phyloP scores from a whole-genome alignment of 2,113 vertebrate species.

The Meleagris gallopavo region DNA sequence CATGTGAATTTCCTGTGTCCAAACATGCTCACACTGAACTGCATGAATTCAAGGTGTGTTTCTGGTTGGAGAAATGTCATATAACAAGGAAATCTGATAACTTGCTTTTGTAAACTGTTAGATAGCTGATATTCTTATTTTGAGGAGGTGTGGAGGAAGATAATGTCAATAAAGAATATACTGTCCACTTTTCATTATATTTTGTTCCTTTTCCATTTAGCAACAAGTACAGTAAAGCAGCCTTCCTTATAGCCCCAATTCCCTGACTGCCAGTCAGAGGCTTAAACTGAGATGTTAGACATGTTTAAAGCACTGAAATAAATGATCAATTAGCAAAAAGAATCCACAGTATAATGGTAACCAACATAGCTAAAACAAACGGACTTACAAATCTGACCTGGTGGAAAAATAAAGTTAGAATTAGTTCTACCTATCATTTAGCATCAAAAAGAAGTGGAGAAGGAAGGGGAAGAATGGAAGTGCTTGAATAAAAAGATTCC shows the following conservation, averaged over 20 bases:
- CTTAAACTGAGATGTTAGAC: not conserved
- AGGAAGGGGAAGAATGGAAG: not conserved
- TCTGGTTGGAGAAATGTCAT: not conserved
- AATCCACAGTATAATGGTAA: not conserved
- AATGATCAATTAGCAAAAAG: not conserved
- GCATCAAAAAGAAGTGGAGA: not conserved
- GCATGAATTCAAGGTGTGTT: not conserved
- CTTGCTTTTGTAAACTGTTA: not conserved
- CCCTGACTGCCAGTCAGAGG: not conserved
- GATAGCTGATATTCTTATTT: not conserved
- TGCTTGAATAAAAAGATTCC: not conserved
- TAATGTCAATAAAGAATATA: not conserved
- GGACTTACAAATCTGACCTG: not conserved
- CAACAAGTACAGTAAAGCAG: not conserved
- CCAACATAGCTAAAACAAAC: not conserved
- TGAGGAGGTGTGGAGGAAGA: not conserved
- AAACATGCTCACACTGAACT: not conserved
- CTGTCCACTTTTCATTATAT: not conserved
- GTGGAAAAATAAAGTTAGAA: not conserved
- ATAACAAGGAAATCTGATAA: not conserved
- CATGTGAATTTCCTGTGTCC: not conserved
- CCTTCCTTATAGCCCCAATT: not conserved
- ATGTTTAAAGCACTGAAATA: not conserved
- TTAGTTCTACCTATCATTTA: not conserved
- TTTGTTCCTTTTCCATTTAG: not conserved